Evolutionary conservation across 2,113 vertebrate genomes (phyloP).

Genomic region (Bettongia penicillata): DNA sequence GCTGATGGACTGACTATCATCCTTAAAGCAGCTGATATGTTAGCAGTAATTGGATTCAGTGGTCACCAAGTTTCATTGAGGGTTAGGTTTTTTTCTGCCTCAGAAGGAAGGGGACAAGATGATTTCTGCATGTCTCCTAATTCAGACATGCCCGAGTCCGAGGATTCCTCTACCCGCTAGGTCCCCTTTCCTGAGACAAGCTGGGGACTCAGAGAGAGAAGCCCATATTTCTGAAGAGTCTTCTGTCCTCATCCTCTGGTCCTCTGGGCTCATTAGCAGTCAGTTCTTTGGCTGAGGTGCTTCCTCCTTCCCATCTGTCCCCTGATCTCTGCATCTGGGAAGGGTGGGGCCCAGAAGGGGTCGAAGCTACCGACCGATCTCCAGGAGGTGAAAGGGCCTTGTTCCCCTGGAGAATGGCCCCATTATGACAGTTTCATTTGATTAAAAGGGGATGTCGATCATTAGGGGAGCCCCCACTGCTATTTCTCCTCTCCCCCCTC

Average conservation of each 20-base stretch:
- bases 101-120: not conserved
- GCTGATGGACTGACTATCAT: not conserved
- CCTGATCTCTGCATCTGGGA: slow-evolving; percentile 58
- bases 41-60: not conserved
- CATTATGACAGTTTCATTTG: slow-evolving; percentile 86
- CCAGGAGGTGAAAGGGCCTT: slow-evolving; percentile 84
- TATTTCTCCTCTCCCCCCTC: slow-evolving; percentile 80
- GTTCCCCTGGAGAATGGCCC: slow-evolving; percentile 84
- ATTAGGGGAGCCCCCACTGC: slow-evolving; percentile 83
- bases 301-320: not conserved
- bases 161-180: not conserved
- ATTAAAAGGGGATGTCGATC: slow-evolving; percentile 89
- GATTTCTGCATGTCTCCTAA: not conserved
- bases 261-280: not conserved
- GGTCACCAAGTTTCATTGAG: not conserved
- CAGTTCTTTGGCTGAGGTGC: not conserved
- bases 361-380: slow-evolving; percentile 84
- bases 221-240: not conserved
- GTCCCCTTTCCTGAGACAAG: too few relatives aligned
- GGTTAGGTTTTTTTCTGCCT: not conserved
- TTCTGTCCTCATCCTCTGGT: not conserved
- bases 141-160: too few relatives aligned
- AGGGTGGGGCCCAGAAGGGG: slow-evolving; percentile 64
- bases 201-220: too few relatives aligned
- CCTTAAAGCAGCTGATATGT: not conserved